A percentile compares a stretch with the other conserved stretches of the same genome.
Conservation (phyloP, 2,888 invertebrate species). For the Acleris sparsana region DNA sequence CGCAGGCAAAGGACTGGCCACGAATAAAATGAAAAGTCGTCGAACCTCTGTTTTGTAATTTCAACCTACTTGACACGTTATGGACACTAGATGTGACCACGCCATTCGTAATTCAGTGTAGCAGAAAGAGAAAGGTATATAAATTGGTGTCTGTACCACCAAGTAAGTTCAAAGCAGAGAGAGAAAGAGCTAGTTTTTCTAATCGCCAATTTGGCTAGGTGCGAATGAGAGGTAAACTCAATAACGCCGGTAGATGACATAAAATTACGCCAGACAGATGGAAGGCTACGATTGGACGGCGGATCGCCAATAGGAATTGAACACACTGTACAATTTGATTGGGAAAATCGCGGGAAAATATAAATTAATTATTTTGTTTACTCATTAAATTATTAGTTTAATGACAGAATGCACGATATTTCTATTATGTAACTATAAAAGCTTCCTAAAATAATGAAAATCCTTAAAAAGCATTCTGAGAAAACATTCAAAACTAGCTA, state of each 20-base stretch:
- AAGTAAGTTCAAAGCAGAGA: slow-evolving; percentile 57
- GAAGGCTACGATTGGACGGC: slow-evolving; percentile 85
- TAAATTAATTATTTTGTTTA: slow-evolving; percentile 1
- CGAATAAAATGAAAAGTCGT: slow-evolving; percentile 77
- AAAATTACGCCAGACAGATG: slow-evolving; percentile 86
- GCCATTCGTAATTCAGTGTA: slow-evolving; percentile 40
- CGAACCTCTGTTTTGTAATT: slow-evolving; percentile 72
- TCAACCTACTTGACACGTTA: slow-evolving; percentile 58
- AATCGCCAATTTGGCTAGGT: slow-evolving; percentile 45
- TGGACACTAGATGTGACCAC: slow-evolving; percentile 52
- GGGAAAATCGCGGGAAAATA: slow-evolving; percentile 43
- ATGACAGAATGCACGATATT: not conserved
- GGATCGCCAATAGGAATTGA: slow-evolving; percentile 72
- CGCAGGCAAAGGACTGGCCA: slow-evolving; percentile 71
- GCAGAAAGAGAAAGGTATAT: slow-evolving; percentile 54
- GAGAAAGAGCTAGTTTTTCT: slow-evolving; percentile 54
- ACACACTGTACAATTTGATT: slow-evolving; percentile 67
- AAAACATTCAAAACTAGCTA: not conserved
- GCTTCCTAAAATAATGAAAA: not conserved
- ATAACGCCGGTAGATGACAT: slow-evolving; percentile 56
- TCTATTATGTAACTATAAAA: not conserved
- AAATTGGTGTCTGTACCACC: slow-evolving; percentile 50
- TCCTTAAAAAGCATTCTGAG: not conserved
- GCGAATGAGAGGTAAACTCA: slow-evolving; percentile 55
- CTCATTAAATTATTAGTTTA: not conserved